Base-by-base conservation (phyloP, 2,113 vertebrate species). In the Charina bottae region DNA sequence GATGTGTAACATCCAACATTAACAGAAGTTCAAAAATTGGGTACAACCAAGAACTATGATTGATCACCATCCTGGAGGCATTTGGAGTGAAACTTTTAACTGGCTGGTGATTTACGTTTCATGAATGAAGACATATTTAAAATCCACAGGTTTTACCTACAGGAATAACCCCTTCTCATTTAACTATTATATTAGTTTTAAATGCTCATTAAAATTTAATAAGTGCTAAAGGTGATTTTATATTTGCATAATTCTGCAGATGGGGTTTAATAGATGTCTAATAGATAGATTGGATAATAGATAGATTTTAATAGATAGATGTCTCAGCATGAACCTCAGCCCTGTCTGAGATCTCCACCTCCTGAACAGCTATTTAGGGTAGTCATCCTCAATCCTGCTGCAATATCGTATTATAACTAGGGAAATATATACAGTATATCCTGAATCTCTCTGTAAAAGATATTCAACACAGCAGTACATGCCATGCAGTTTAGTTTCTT, bases 211-310 rank as follows among this genome's bases (percentile, higher is more conserved):
- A 91, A 24, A 6, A 42, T 85, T 17, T 3, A 92, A 87, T 42
- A 64, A 95, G 91, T 93, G 8, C 15, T 92, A 92, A 94, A 95
- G 93, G 46, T 60, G 0, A 2, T 83, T 85, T 92, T 89, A 93
- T 53, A 92, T 94, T 96, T 96, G 86, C 94, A 95, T 95, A 95
- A 94, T 93, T 93, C 37, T 91, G 84, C 78, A 89, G 37, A 85
- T 91, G 92, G 89, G 94, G 93, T 95, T 93, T 23, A 68, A 8
- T 42, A 42, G 42, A 42, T 42, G 42, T 42, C 42, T 42, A 42
- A 42, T 42, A 42, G 42, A 42, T 42, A 42, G 42, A 42, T 42
- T 42, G 42, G 42, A 42, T 42, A 42, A 42, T 42, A 42, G 42
- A 3, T 42, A 42, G 42, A 42, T 42, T 42, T 42, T 42, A 42